Evolutionary conservation across 2,888 invertebrate species (phyloP), one percentile per base, ranked within the genome.

Genomic region (Atherix ibis): DNA sequence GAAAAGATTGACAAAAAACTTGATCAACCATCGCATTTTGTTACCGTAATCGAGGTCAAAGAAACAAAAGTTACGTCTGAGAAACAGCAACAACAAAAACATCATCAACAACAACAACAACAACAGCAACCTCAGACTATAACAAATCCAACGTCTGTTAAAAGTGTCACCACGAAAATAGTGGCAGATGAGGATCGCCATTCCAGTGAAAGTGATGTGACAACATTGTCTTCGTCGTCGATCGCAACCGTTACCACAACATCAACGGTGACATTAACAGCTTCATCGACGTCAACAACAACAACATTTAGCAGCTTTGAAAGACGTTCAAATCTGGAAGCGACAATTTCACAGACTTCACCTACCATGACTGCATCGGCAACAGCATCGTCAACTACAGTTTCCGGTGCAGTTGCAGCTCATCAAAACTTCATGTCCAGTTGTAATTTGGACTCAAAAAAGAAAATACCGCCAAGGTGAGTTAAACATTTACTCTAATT

Each of bases 11-110:
- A 31, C 16, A 41, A 27, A 29, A 40, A 35, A 31, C 44, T 44
- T 32, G 51, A 51, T 37, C 31, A 46, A 31, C 49, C 56, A 32
- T 60, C 62, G 40, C 61, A 83, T 61, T 87, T 85, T 63, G 76
- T 87, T 44, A 87, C 85, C 40, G 85, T 87, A 44, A 87, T 87
- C 49, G 82, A 84, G 71, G 84, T 87, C 25, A 85, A 84, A 60
- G 85, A 84, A 56, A 64, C 74, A 49, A 76, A 76, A 53, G 63
- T 66, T 46, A 32, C 36, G 22, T 30, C 39, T 12, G 38, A 34
- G 28, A 41, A 41, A 32, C 32, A 40, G 18, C 22, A 16, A 31
- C 32, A 32, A 13, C 31, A 22, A 8, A 9, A 9, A 58, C 58
- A 39, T 24, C 36, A n/a, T n/a, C n/a, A n/a, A n/a, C n/a, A n/a